Base-by-base conservation (phyloP, 2,113 vertebrate species). In the Prietella phreatophila region DNA sequence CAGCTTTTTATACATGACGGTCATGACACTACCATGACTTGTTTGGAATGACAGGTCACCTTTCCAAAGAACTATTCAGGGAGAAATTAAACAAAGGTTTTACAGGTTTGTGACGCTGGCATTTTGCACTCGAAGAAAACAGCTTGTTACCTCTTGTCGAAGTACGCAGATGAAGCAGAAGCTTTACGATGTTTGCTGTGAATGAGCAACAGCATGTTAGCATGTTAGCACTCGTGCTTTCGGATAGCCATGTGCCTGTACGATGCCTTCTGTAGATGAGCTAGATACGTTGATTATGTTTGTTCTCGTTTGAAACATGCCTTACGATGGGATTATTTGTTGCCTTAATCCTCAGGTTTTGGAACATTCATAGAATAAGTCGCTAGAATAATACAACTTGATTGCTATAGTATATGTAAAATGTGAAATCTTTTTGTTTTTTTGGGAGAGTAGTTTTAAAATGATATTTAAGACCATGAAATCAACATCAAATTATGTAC, bases 341-440 rank as follows among this genome's bases (percentile, higher is more conserved):
- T 39, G 80, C 80, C 80, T 82, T 60, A 73, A 82, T 73, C 6
- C 86, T 87, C 86, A 87, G 86, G 86, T 87, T 61, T 75, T 27
- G 5, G 20, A 75, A 56, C 39, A 47, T 82, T 39, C 25, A 42
- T 50, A 3, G 63, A 55, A 25, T 17, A 27, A 76, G 20, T 61
- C 33, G 30, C 65, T 50, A 55, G 50, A n/a, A 17, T 17, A 30
- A 79, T 55, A 17, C 27, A 55, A 83, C 81, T 58, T 83, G 36
- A 83, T 42, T 47, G 60, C n/a, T 71, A 19, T 83, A 65, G 76
- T 30, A n/a, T 47, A 47, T 83, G 61, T 84, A 30, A 67, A 50
- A 65, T 65, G 60, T 20, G 47, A 42, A 61, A 39, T 20, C 22
- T 71, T 85, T 76, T 61, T 25, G 39, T 42, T 73, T 25, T 75